Percentiles rank a stretch among this genome's conserved stretches.
Evolutionary conservation across 2,888 invertebrate species (phyloP).

Genomic region (Ophion obscuratus): DNA sequence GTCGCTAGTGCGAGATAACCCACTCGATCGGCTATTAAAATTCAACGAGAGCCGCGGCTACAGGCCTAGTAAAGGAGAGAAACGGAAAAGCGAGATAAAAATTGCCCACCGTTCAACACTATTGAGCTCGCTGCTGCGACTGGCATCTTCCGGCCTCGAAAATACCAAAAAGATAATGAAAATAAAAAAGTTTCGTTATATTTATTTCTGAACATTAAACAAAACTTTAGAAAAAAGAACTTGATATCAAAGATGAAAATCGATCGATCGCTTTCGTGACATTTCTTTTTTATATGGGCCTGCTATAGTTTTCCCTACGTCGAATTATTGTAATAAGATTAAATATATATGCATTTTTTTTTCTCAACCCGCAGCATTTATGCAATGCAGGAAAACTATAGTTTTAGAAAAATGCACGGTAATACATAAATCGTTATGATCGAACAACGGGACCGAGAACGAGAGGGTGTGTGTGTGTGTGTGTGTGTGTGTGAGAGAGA

Average conservation of each 20-base stretch:
- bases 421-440: too few species aligned
- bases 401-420: too few species aligned
- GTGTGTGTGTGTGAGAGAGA: too few species aligned
- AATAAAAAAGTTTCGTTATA: background rate
- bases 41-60: conserved; percentile 3
- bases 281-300: too few species aligned
- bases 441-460: too few species aligned
- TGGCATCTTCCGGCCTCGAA: too few species aligned
- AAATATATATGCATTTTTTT: too few species aligned
- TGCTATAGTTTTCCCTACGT: too few species aligned
- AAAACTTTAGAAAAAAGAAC: background rate
- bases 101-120: background rate
- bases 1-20: conserved; percentile 23
- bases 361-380: too few species aligned
- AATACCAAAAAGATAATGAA: background rate
- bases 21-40: conserved; percentile 33
- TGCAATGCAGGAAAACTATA: too few species aligned
- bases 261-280: background rate
- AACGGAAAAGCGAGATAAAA: background rate
- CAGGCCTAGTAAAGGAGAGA: background rate
- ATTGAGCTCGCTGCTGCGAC: background rate
- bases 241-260: background rate
- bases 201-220: background rate
- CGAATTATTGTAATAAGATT: too few species aligned
- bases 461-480: too few species aligned